phyloP scores from a whole-genome alignment of 2,113 vertebrate species.

The Osmerus mordax region DNA sequence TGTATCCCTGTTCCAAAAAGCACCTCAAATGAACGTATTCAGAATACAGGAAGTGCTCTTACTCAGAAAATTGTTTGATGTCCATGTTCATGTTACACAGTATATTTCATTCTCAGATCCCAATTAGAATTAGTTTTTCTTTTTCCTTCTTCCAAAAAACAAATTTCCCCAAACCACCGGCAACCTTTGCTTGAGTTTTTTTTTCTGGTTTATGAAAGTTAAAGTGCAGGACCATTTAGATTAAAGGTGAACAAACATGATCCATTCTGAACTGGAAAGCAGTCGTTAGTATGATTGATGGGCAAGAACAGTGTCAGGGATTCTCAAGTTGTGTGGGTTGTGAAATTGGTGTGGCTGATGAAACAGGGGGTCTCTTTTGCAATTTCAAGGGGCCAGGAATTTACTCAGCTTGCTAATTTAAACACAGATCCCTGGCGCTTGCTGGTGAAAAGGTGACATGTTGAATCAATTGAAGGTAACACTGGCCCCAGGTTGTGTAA shows the following conservation, averaged over 20 bases:
- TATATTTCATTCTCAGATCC: too few species aligned
- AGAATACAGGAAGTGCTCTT: too few species aligned
- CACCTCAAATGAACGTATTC: too few species aligned
- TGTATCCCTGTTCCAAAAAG: too few species aligned
- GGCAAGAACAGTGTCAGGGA: conserved; percentile 13
- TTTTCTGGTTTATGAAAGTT: conserved; percentile 3
- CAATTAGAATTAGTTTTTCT: not conserved
- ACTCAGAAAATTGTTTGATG: too few species aligned
- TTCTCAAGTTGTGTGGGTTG: conserved; percentile 37
- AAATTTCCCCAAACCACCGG: not conserved
- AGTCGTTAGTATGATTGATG: conserved; percentile 45
- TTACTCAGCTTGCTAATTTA: conserved; percentile 42
- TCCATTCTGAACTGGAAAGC: conserved; percentile 19
- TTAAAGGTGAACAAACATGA: conserved; percentile 19
- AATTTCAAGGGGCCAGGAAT: conserved; percentile 46
- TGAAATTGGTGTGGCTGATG: conserved; percentile 17
- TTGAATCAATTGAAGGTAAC: conserved; percentile 52
- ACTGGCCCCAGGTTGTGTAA: conserved; percentile 53
- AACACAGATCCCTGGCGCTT: conserved; percentile 41
- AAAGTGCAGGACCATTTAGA: conserved; percentile 24
- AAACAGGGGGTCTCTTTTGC: conserved; percentile 33
- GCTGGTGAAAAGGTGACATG: conserved; percentile 55
- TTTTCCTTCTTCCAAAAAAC: not conserved
- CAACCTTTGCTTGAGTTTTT: conserved; percentile 5
- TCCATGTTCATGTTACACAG: too few species aligned